phyloP scores from a whole-genome alignment of 2,888 invertebrate genomes.

The Heteropelma amictum region DNA sequence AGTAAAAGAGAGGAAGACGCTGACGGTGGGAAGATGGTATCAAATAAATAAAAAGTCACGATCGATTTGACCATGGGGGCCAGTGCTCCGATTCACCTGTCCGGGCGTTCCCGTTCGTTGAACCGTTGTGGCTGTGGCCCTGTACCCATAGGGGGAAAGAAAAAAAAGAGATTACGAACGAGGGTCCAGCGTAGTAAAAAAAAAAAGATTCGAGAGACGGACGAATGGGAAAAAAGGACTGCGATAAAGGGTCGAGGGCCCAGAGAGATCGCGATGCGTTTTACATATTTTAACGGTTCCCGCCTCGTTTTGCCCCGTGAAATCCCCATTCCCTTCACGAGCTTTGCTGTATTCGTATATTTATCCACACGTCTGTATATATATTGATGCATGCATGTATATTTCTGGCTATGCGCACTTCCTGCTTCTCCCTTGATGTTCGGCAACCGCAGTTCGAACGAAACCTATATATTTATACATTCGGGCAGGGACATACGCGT shows the following conservation, averaged over 20 bases:
- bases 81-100: slow-evolving; percentile 52
- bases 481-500: background rate
- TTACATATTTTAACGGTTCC: slow-evolving; percentile 75
- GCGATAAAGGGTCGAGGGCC: slow-evolving; percentile 54
- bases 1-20: background rate
- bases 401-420: slow-evolving; percentile 45
- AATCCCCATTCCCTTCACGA: slow-evolving; percentile 28
- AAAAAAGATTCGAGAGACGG: slow-evolving; percentile 48
- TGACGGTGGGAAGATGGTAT: slow-evolving; percentile 12
- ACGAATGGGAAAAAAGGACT: slow-evolving; percentile 32
- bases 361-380: background rate
- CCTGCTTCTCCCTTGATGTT: slow-evolving; percentile 45
- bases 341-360: background rate
- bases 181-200: slow-evolving; percentile 61
- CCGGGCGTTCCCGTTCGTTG: slow-evolving; percentile 68
- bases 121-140: slow-evolving; percentile 59
- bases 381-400: slow-evolving; percentile 21
- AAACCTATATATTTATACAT: slow-evolving; percentile 32
- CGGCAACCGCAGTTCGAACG: slow-evolving; percentile 27
- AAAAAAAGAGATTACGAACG: slow-evolving; percentile 56
- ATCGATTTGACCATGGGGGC: slow-evolving; percentile 47
- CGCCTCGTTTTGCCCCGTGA: slow-evolving; percentile 52
- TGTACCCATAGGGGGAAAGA: slow-evolving; percentile 20
- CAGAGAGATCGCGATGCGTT: slow-evolving; percentile 60
- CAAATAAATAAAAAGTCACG: slow-evolving; percentile 52